Evolutionary conservation across 1,140 invertebrate species (phyloP), one percentile per base, ranked within the genome.

Genomic region (Leptopilina boulardi): DNA sequence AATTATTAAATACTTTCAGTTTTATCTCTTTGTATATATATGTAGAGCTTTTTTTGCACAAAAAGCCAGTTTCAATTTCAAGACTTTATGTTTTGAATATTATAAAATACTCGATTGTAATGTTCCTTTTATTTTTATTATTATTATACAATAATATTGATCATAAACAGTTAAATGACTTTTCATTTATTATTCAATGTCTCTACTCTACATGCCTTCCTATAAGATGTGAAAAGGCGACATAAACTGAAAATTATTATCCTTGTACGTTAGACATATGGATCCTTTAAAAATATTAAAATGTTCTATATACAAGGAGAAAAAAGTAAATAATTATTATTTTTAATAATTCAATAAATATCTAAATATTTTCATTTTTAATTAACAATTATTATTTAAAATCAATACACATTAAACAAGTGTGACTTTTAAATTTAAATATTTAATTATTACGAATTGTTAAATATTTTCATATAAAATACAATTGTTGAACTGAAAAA

Each of bases 161-260:
- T 59, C 21, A 30, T 59, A 59, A 59, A 10, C 3, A 26, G 21
- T 26, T 26, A 9, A 59, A 59, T 26, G 56, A 59, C 56, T 23
- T 23, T 26, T 26, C 56, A 15, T 59, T 59, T 59, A 59, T 26
- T 59, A 59, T 59, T 59, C 44, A 47, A 47, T 47, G 3, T 9
- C 44, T 47, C 1, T 26, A 26, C 9, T 11, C 1, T 59, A 26
- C 11, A 11, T 59, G 9, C 8, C 26, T 56, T 23, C n/a, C 19
- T 18, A 56, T 56, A 56, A 19, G 54, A 56, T 10, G 11, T 15
- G 21, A 5, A 26, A 30, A 59, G 10, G 13, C 23, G 19, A 30
- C 56, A 21, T 26, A 26, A 59, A 59, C 10, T 15, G 21, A 21
- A 59, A 21, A 59, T 10, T 59, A 21, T 23, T 8, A 18, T n/a